Percentiles rank a stretch among this genome's conserved stretches.
Evolutionary conservation across 2,888 invertebrate species (phyloP).

Genomic region (Metellina segmentata): DNA sequence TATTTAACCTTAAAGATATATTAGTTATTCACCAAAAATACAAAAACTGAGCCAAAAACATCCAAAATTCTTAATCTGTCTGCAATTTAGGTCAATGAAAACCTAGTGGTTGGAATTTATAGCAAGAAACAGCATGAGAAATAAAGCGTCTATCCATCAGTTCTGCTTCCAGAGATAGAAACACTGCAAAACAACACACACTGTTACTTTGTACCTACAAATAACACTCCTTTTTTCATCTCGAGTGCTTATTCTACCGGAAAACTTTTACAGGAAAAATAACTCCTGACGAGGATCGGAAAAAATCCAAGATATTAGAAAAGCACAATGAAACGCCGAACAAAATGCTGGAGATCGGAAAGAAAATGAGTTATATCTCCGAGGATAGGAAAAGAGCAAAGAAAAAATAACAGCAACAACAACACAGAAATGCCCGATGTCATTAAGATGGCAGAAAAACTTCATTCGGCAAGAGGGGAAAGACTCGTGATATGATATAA

Average conservation of each 20-base stretch:
- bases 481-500: conserved; percentile 52
- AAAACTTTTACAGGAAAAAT: conserved; percentile 31
- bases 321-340: conserved; percentile 16
- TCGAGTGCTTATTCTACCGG: neutral
- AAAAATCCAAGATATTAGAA: conserved; percentile 39
- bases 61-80: no score
- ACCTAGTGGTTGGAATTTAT: neutral
- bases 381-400: neutral
- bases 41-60: no score
- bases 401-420: conserved; percentile 26
- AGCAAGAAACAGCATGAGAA: neutral
- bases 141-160: neutral
- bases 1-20: no score
- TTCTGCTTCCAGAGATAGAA: neutral
- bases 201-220: neutral
- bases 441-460: conserved; percentile 51
- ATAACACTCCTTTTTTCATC: neutral
- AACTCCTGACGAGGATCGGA: neutral
- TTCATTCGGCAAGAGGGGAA: conserved; percentile 21
- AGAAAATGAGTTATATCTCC: conserved; percentile 57
- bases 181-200: neutral
- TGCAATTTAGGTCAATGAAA: no score
- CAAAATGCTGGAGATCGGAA: neutral
- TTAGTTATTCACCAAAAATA: no score
- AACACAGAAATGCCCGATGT: conserved; percentile 26